These are phyloP conservation scores for Streblospio benedicti DNA, from an alignment of 1,140 invertebrate genomes.

Conservation along the genomic window DNA sequence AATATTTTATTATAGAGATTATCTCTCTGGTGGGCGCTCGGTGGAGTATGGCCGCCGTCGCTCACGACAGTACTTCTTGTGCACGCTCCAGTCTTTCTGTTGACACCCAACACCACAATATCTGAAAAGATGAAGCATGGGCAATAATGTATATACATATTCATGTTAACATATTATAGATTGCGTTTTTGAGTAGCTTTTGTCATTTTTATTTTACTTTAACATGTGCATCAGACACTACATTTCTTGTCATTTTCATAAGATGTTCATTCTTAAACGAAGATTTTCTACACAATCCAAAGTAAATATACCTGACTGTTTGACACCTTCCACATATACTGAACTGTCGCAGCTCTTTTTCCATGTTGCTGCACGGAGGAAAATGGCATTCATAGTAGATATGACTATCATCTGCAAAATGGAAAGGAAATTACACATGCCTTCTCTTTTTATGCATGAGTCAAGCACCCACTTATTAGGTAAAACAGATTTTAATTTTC, in stretches of 20 bases:
- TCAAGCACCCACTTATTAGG: too few relatives aligned
- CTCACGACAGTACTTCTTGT: constrained; percentile 49
- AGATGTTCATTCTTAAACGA: background rate
- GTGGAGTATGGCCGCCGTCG: constrained; percentile 30
- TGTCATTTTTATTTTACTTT: background rate
- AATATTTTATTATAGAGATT: too few relatives aligned
- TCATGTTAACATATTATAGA: background rate
- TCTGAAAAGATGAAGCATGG: constrained; percentile 25
- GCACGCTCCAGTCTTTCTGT: constrained; percentile 51
- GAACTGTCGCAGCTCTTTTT: constrained; percentile 52
- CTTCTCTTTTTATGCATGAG: too few relatives aligned
- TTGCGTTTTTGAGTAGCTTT: background rate
- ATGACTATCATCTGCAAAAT: constrained; percentile 39
- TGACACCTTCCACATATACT: constrained; percentile 55
- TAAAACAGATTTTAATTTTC: too few relatives aligned
- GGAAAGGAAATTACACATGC: background rate
- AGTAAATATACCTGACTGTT: constrained; percentile 33
- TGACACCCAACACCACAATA: constrained; percentile 52
- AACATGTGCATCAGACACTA: background rate
- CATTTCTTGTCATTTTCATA: background rate
- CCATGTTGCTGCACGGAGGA: constrained; percentile 53
- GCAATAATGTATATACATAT: background rate
- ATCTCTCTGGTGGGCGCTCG: constrained; percentile 40
- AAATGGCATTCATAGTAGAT: constrained; percentile 54
- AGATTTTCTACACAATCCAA: background rate